These are phyloP conservation scores for Leuciscus idus DNA, from an alignment of 2,113 vertebrate genomes.

Conservation along the genomic window DNA sequence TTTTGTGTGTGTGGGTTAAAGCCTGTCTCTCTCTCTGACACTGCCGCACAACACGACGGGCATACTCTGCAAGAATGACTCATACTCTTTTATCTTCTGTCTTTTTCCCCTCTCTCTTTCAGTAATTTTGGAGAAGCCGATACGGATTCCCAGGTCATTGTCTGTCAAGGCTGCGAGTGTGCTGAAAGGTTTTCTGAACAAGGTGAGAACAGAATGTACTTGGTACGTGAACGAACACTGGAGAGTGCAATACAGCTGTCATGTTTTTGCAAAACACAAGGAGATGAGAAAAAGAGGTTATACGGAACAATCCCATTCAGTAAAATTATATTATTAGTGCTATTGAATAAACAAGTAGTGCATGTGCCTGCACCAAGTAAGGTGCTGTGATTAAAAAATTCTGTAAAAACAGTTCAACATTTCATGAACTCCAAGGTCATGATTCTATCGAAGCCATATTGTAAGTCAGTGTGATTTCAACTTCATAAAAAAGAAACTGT, in stretches of 20 bases:
- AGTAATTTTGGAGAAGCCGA: conserved; percentile 99
- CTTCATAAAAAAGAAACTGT: not conserved
- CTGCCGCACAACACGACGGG: conserved; percentile 18
- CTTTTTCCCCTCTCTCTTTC: conserved; percentile 54
- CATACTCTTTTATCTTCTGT: conserved; percentile 47
- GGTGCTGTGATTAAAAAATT: not conserved
- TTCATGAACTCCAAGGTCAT: not conserved
- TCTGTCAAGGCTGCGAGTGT: conserved; percentile 98
- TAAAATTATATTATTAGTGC: not conserved
- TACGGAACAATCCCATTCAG: not conserved
- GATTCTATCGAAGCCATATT: not conserved
- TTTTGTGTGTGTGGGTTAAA: conserved; percentile 40
- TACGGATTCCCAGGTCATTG: conserved; percentile 96
- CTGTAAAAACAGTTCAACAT: not conserved
- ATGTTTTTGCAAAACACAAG: not conserved
- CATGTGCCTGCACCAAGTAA: not conserved
- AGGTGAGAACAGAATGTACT: conserved; percentile 78
- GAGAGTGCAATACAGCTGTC: not conserved
- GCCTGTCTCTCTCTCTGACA: conserved; percentile 21
- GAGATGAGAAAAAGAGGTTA: not conserved
- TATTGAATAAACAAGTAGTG: not conserved
- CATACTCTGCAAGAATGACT: conserved; percentile 33
- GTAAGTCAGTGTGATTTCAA: not conserved
- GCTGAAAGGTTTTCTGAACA: conserved; percentile 98
- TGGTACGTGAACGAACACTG: not conserved